Conservation (phyloP, 1,140 invertebrate species). For the Elysia chlorotica region DNA sequence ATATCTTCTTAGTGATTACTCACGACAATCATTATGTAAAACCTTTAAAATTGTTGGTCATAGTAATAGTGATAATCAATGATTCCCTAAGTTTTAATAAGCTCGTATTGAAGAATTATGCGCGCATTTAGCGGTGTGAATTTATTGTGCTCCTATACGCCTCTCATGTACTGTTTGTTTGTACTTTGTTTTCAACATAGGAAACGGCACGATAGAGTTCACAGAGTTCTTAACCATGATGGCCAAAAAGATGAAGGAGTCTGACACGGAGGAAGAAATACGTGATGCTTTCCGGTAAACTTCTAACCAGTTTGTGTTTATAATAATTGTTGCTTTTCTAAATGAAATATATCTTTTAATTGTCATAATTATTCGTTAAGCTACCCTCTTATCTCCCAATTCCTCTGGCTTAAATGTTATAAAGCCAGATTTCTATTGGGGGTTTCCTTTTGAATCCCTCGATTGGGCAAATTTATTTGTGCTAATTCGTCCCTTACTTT, state of each 20-base stretch:
- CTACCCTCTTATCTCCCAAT: neutral
- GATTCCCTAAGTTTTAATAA: too few relatives aligned
- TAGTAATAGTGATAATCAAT: too few relatives aligned
- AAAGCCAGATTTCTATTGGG: constrained; percentile 87
- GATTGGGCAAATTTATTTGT: constrained; percentile 87
- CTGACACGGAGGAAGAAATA: constrained; percentile 98
- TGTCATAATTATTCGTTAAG: neutral
- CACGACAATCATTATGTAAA: too few relatives aligned
- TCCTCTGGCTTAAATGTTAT: neutral
- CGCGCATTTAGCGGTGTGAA: too few relatives aligned
- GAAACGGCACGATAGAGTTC: constrained; percentile 31
- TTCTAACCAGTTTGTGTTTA: neutral
- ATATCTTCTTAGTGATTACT: too few relatives aligned
- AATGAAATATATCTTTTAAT: neutral
- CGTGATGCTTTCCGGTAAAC: constrained; percentile 74
- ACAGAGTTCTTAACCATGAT: constrained; percentile 92
- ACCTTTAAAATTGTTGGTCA: too few relatives aligned
- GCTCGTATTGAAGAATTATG: too few relatives aligned
- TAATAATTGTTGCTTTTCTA: neutral
- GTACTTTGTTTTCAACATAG: too few relatives aligned
- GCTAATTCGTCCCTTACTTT: too few relatives aligned
- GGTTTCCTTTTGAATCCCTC: constrained; percentile 60
- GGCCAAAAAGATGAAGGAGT: constrained; percentile 98
- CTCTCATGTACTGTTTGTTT: too few relatives aligned
- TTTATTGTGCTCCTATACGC: too few relatives aligned